These are phyloP conservation scores for Cephalotes varians DNA, from an alignment of 2,888 invertebrate species.

Conservation along the genomic window DNA sequence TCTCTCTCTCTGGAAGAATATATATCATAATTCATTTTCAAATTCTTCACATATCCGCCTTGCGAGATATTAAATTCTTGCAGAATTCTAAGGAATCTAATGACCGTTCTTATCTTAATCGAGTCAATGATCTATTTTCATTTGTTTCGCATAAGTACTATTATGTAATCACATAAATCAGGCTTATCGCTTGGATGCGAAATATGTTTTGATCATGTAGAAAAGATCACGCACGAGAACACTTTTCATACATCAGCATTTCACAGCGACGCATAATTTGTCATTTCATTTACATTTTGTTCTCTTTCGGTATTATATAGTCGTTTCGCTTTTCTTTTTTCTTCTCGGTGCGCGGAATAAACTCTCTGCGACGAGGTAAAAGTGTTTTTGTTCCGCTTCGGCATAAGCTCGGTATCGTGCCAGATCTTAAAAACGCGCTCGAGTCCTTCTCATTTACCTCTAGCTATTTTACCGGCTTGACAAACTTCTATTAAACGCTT, in stretches of 20 bases:
- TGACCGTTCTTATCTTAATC: constrained; percentile 41
- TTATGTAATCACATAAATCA: not conserved
- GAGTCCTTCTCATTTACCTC: constrained; percentile 37
- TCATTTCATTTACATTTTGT: not conserved
- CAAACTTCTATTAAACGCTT: constrained; percentile 32
- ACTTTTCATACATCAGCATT: not conserved
- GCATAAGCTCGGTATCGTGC: constrained; percentile 60
- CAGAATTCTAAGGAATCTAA: constrained; percentile 10
- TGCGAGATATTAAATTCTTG: constrained; percentile 23
- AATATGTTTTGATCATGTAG: not conserved
- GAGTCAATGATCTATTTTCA: constrained; percentile 39
- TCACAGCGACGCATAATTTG: not conserved
- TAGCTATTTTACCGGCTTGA: constrained; percentile 10
- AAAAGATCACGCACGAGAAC: not conserved
- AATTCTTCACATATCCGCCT: constrained; percentile 20
- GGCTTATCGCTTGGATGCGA: not conserved
- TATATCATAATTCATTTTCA: constrained; percentile 33
- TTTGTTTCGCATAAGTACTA: constrained; percentile 1
- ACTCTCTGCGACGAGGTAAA: constrained; percentile 54
- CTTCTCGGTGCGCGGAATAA: not conserved
- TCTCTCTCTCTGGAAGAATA: not conserved
- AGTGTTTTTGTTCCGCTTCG: constrained; percentile 63
- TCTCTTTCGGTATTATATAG: not conserved
- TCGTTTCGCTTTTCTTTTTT: not conserved
- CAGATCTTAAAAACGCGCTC: constrained; percentile 70